Base-by-base conservation (phyloP, 2,888 invertebrate genomes). In the Neria commutata region DNA sequence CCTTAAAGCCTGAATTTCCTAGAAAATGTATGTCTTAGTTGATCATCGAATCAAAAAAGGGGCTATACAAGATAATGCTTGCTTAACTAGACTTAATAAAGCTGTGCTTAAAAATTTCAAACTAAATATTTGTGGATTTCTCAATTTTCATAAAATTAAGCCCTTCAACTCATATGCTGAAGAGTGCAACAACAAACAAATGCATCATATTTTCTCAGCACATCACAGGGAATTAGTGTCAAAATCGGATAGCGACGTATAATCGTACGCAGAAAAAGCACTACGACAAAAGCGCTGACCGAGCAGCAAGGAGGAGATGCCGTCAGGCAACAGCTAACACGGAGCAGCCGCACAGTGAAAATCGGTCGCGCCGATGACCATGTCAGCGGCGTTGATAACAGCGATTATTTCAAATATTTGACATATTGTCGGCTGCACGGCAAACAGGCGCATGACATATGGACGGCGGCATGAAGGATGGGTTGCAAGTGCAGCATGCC, bases 401-500 rank as follows among this genome's bases (percentile, higher is more conserved):
- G 72, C 75, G 75, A 76, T 79, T 78, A 74, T 76, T 79, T 74
- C 68, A 67, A 64, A 67, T 71, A 65, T 62, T 64, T 72, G 75
- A 75, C 77, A 78, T 74, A 75, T 72, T 76, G 71, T 70, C 67
- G 68, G 67, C 73, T 67, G 56, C 65, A 59, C 61, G 56, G 63
- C 62, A 53, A 42, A 48, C 21, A 16, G 17, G 46, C 40, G 8
- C 21, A 33, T 8, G n/a, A 33, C 33, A 33, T 5, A 24, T 21
- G 26, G 3, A 29, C 11, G 16, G n/a, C 10, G 4, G 24, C n/a
- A 21, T 24, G 37, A 52, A 40, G 40, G 21, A 40, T 37, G 23
- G 33, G 19, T 19, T 21, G 14, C 10, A 33, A 23, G 37, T 14
- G 52, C 29, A 17, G n/a, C 37, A 21, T 51, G n/a, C n/a, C 3